These are phyloP conservation scores for Lagorchestes hirsutus DNA, from an alignment of 2,797 vertebrate species.

Conservation along the genomic window DNA sequence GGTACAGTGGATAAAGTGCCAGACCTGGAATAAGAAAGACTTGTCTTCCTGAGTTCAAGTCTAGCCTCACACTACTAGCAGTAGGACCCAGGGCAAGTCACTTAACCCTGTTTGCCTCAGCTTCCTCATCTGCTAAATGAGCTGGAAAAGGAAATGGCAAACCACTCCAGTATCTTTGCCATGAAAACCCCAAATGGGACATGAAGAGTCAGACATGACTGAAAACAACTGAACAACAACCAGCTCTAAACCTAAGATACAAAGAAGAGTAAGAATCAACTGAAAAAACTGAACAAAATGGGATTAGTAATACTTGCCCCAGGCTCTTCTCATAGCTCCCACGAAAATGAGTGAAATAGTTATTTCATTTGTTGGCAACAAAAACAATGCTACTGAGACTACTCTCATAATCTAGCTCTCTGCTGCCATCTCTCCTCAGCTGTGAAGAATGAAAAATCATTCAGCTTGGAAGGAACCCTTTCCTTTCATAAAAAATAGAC, in stretches of 20 bases:
- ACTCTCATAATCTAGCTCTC: not conserved
- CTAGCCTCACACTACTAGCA: not conserved
- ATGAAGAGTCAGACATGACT: too few relatives aligned
- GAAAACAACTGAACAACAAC: too few relatives aligned
- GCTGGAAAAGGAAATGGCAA: not conserved
- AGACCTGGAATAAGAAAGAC: not conserved
- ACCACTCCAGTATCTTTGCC: not conserved
- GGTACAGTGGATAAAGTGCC: not conserved
- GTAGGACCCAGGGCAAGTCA: not conserved
- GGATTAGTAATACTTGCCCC: not conserved
- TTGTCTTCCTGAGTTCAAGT: not conserved
- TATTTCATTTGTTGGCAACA: conserved; percentile 11
- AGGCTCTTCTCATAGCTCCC: not conserved
- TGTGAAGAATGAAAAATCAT: not conserved
- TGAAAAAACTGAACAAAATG: not conserved
- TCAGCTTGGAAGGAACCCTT: not conserved
- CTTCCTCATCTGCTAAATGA: not conserved
- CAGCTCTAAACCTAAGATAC: too few relatives aligned
- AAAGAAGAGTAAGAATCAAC: too few relatives aligned
- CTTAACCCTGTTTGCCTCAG: not conserved
- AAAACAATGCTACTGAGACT: not conserved
- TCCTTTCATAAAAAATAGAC: not conserved
- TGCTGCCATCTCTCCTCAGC: conserved; percentile 63
- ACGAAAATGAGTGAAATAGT: not conserved
- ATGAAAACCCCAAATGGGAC: not conserved